These are phyloP conservation scores for Lerista edwardsae DNA, from an alignment of 2,797 vertebrate genomes.

Conservation along the genomic window DNA sequence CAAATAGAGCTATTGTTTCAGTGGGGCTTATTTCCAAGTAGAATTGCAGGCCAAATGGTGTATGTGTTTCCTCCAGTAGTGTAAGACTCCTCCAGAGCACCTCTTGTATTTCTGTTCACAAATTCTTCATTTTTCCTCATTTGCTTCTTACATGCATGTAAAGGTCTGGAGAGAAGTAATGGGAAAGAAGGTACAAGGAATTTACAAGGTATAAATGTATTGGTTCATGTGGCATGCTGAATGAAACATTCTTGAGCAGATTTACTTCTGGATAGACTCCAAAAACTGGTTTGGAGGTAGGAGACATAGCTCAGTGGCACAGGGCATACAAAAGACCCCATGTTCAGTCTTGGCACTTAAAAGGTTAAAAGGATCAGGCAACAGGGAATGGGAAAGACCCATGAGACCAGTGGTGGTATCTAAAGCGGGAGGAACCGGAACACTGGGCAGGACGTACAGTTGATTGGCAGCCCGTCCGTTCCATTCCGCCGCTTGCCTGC, in stretches of 20 bases:
- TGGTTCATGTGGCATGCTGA: background rate
- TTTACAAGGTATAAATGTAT: background rate
- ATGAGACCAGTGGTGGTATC: no score
- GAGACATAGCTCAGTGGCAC: no score
- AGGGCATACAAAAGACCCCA: no score
- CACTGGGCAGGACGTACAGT: no score
- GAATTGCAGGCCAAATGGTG: background rate
- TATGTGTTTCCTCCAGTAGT: background rate
- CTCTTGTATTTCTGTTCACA: background rate
- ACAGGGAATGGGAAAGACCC: no score
- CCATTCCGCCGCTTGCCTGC: no score
- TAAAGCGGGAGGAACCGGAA: no score
- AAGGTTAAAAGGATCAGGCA: no score
- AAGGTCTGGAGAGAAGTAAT: background rate
- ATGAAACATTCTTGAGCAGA: background rate
- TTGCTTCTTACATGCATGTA: background rate
- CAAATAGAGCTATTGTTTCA: background rate
- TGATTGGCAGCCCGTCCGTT: no score
- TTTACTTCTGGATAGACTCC: background rate
- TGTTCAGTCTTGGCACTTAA: no score
- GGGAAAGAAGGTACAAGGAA: no score
- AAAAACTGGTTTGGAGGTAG: background rate
- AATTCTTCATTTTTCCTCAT: background rate
- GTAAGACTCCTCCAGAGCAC: background rate
- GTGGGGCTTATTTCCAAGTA: no score